phyloP scores from a whole-genome alignment of 2,888 invertebrate species.

The Ellobium chinense region DNA sequence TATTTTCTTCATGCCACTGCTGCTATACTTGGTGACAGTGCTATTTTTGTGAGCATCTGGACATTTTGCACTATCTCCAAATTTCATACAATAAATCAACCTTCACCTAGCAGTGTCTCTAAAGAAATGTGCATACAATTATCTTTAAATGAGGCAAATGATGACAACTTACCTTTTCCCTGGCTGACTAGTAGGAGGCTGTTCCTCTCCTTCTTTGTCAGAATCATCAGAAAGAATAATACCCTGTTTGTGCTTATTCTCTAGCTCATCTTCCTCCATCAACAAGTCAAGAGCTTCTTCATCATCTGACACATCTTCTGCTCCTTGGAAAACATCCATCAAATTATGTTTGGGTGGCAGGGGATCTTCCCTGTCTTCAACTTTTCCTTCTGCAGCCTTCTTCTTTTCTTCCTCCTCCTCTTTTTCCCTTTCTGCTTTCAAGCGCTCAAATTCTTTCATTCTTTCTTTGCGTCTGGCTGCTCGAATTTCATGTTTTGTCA shows the following conservation, averaged over 20 bases:
- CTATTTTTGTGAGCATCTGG: too few species aligned
- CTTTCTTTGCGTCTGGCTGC: conserved; percentile 30
- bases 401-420: conserved; percentile 2
- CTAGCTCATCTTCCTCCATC: conserved; percentile 17
- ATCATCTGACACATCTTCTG: conserved; percentile 40
- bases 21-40: too few species aligned
- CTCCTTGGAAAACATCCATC: conserved; percentile 41
- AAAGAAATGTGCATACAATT: background rate
- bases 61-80: too few species aligned
- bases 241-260: conserved; percentile 27
- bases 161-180: conserved; percentile 37
- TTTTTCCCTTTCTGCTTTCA: conserved; percentile 31
- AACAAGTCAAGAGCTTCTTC: conserved; percentile 22
- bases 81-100: too few species aligned
- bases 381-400: background rate
- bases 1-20: too few species aligned
- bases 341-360: conserved; percentile 37
- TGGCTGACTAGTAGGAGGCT: conserved; percentile 41
- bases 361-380: conserved; percentile 36
- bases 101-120: too few species aligned
- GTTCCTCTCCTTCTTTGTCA: conserved; percentile 34
- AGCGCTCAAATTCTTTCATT: conserved; percentile 28
- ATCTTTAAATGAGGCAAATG: background rate
- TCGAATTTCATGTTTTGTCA: conserved; percentile 24
- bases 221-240: conserved; percentile 33